Evolutionary conservation across 2,888 invertebrate species (phyloP).

Genomic region (Blastobasis adustella): DNA sequence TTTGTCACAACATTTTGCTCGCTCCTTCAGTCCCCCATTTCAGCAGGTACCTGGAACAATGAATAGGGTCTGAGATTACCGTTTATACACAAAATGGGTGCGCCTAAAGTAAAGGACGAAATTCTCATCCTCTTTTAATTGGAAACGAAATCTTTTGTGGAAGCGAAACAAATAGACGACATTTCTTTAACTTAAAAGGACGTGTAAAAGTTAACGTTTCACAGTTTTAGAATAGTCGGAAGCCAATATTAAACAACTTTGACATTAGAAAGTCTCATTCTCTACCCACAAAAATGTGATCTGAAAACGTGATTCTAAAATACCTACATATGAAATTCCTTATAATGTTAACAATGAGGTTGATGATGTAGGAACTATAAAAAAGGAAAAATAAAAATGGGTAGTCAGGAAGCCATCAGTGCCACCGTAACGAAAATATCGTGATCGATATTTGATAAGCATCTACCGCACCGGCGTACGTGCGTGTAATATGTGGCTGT

Average conservation of each 20-base stretch:
- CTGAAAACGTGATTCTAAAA: too few relatives aligned
- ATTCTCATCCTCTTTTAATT: conserved; percentile 4
- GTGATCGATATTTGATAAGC: conserved; percentile 9
- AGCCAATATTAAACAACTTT: too few relatives aligned
- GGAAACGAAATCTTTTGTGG: background rate
- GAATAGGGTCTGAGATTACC: conserved; percentile 3
- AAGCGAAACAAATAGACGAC: background rate
- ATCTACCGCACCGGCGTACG: conserved; percentile 1
- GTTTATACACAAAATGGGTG: background rate
- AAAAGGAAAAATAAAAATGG: background rate
- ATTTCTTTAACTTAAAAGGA: background rate
- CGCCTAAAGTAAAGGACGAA: background rate
- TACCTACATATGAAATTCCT: too few relatives aligned
- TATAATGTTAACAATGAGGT: too few relatives aligned
- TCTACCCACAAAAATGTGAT: too few relatives aligned
- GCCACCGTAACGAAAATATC: conserved; percentile 4
- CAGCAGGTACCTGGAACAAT: conserved; percentile 44
- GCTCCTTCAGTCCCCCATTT: conserved; percentile 5
- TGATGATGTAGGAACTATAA: too few relatives aligned
- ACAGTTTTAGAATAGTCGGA: too few relatives aligned
- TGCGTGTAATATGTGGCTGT: background rate
- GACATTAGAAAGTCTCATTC: too few relatives aligned
- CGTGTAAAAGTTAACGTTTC: too few relatives aligned
- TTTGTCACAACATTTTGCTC: conserved; percentile 50
- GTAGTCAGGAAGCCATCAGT: background rate